phyloP scores from a whole-genome alignment of 2,113 vertebrate genomes.

The Gopherus evgoodei region DNA sequence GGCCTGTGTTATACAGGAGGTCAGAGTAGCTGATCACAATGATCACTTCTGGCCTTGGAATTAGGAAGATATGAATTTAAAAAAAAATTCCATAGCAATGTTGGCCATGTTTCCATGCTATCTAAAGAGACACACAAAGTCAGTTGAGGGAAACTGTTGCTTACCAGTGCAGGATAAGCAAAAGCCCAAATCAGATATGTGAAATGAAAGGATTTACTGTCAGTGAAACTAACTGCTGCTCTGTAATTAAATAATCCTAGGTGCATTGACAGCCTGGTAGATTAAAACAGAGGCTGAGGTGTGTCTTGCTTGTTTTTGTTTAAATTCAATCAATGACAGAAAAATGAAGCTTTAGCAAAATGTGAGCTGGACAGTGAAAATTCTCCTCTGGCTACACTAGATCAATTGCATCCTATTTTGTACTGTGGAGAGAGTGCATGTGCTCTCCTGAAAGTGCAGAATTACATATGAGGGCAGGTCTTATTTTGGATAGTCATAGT shows the following conservation, averaged over 20 bases:
- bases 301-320: not conserved
- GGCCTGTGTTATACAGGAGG: not conserved
- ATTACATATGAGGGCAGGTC: not conserved
- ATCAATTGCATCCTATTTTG: not conserved
- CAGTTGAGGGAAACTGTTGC: not conserved
- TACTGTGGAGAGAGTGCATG: not conserved
- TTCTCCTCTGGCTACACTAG: not conserved
- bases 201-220: not conserved
- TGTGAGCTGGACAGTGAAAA: too few species aligned
- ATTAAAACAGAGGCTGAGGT: not conserved
- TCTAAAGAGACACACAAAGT: not conserved
- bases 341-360: not conserved
- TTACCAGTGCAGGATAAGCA: not conserved
- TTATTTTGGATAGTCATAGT: not conserved
- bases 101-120: not conserved
- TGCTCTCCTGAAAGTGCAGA: not conserved
- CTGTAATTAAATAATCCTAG: not conserved
- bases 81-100: not conserved
- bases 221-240: not conserved
- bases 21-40: not conserved
- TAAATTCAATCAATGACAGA: not conserved
- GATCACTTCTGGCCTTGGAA: not conserved
- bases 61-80: not conserved
- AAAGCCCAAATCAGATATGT: not conserved
- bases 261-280: not conserved